Base-by-base conservation (phyloP, 2,113 vertebrate species). In the Caranx ignobilis region DNA sequence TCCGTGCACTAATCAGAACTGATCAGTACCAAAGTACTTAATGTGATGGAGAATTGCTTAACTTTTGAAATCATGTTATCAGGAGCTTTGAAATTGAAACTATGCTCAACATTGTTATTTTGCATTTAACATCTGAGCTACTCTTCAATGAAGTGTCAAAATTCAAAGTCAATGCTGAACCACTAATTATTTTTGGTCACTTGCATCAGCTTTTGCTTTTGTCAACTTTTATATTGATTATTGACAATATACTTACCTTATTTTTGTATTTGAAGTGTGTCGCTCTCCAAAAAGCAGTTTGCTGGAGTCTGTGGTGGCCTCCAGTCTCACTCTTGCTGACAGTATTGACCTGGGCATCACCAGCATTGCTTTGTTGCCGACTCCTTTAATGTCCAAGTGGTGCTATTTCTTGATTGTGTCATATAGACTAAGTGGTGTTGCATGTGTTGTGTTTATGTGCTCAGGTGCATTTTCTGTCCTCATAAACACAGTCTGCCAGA, bases 391-490 rank as follows among this genome's bases (percentile, higher is more conserved):
- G 50, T 7, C 56, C 54, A 67, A 55, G 8, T 60, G 26, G 9
- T 35, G 52, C 13, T 37, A 12, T 54, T 6, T 43, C 7, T 13
- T 6, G 31, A 7, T 65, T 16, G 26, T 62, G 45, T 48, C 18
- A n/a, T 12, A 34, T 16, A n/a, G 11, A 47, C 11, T 13, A 26
- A 76, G 68, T 41, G 11, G 7, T 57, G n/a, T 60, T 71, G 31
- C 5, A 32, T 12, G 26, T 34, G 41, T n/a, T 64, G 39, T 18
- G 37, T 75, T 75, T n/a, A 12, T 41, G 19, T 19, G 47, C 12
- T 65, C 64, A 60, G 71, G 47, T 82, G 64, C 50, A 9, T 76
- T 78, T 66, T 68, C 45, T 71, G 32, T 70, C 41, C n/a, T 39
- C 11, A 10, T 43, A 31, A 75, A 52, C 4, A 1, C 59, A 56